Evolutionary conservation across 2,888 invertebrate genomes (phyloP).

Genomic region (Ophion ellenae): DNA sequence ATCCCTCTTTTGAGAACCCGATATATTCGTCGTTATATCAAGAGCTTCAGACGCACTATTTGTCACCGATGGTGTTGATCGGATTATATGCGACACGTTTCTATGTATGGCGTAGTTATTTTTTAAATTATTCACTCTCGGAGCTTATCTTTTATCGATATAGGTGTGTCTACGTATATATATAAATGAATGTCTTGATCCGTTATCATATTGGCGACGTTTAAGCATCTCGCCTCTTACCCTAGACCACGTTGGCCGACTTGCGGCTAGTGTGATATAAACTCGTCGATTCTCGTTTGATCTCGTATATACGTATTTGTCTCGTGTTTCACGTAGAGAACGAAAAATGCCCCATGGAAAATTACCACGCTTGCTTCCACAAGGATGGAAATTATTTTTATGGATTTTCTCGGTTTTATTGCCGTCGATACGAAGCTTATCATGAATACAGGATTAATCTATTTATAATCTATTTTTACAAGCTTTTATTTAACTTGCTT

Average conservation of each 20-base stretch:
- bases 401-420: background rate
- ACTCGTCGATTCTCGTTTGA: conserved; percentile 11
- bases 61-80: conserved; percentile 17
- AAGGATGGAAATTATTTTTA: background rate
- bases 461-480: too few relatives aligned
- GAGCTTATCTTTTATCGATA: conserved; percentile 4
- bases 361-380: background rate
- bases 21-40: conserved; percentile 17
- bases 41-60: conserved; percentile 12
- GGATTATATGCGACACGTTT: conserved; percentile 18
- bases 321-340: background rate
- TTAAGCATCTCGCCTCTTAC: conserved; percentile 16
- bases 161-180: background rate
- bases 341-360: conserved; percentile 1
- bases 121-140: background rate
- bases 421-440: background rate
- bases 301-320: conserved; percentile 6
- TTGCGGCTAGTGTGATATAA: conserved; percentile 20
- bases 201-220: conserved; percentile 34
- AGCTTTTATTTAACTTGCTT: too few relatives aligned
- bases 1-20: conserved; percentile 9
- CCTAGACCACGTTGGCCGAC: background rate
- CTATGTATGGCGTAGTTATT: background rate
- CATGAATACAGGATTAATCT: too few relatives aligned
- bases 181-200: conserved; percentile 5